Evolutionary conservation across 2,888 invertebrate genomes (phyloP).

Genomic region (Junonia oenone): DNA sequence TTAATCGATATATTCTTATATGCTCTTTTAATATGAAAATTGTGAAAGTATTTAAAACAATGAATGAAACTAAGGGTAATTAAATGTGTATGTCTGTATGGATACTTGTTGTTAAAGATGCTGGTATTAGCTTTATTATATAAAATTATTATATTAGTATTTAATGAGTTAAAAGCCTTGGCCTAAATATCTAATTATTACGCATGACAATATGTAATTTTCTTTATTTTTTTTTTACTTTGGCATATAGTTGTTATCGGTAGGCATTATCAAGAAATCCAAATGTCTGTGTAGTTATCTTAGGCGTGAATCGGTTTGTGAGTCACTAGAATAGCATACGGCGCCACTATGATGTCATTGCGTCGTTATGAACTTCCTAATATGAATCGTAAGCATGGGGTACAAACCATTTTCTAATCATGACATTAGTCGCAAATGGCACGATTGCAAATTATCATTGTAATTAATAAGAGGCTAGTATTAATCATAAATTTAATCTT

Average conservation of each 20-base stretch:
- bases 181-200: slow-evolving; percentile 21
- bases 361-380: slow-evolving; percentile 6
- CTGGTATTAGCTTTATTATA: slow-evolving; percentile 66
- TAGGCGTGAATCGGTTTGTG: slow-evolving; percentile 16
- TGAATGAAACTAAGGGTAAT: slow-evolving; percentile 31
- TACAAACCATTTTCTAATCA: slow-evolving; percentile 28
- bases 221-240: slow-evolving; percentile 13
- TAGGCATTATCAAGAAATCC: slow-evolving; percentile 18
- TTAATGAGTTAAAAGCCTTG: slow-evolving; percentile 31
- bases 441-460: slow-evolving; percentile 9
- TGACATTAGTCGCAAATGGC: slow-evolving; percentile 24
- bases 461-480: slow-evolving; percentile 21
- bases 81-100: slow-evolving; percentile 35
- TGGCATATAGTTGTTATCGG: slow-evolving; percentile 7
- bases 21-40: slow-evolving; percentile 33
- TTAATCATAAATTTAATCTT: slow-evolving; percentile 12
- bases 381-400: slow-evolving; percentile 9
- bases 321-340: slow-evolving; percentile 19
- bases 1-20: slow-evolving; percentile 37
- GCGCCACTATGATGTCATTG: slow-evolving; percentile 16
- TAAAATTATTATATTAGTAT: slow-evolving; percentile 39
- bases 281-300: slow-evolving; percentile 17
- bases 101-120: slow-evolving; percentile 38
- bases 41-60: slow-evolving; percentile 34
- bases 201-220: slow-evolving; percentile 26